A percentile compares a stretch with the other conserved stretches of the same genome.
phyloP scores from a whole-genome alignment of 2,888 invertebrate species.

The Resseliella maxima region DNA sequence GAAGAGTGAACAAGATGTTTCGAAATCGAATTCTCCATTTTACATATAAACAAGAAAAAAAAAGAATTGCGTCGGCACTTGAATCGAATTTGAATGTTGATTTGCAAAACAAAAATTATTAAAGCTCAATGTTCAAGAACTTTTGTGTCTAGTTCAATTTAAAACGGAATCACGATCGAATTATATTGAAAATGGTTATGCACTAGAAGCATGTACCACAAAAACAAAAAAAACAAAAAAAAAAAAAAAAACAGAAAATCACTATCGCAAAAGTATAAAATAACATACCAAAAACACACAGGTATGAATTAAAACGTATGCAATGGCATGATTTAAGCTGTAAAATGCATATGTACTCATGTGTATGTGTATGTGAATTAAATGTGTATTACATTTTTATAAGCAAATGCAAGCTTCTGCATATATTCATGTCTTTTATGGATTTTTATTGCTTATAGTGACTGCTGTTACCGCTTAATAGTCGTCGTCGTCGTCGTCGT shows the following conservation, averaged over 20 bases:
- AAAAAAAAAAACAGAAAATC: neutral
- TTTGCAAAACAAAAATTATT: neutral
- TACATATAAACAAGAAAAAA: neutral
- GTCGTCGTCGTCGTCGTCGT: too few relatives aligned
- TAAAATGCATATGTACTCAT: neutral
- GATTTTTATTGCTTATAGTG: neutral
- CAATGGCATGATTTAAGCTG: conserved; percentile 1
- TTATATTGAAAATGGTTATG: neutral
- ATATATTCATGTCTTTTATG: neutral
- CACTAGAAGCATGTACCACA: neutral
- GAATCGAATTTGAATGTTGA: conserved; percentile 18
- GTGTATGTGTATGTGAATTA: neutral
- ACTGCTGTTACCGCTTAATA: neutral
- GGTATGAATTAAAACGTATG: neutral
- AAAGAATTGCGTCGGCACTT: neutral
- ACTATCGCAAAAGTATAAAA: conserved; percentile 8
- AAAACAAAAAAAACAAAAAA: too few relatives aligned
- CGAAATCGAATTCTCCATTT: neutral
- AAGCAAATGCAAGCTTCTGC: neutral
- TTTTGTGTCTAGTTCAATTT: conserved; percentile 18
- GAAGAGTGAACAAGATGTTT: neutral
- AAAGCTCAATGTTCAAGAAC: conserved; percentile 33
- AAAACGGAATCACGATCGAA: conserved; percentile 42
- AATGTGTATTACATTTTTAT: neutral
- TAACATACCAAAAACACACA: neutral